These are phyloP conservation scores for Spilosoma lubricipeda DNA, from an alignment of 2,888 invertebrate genomes.

Conservation along the genomic window DNA sequence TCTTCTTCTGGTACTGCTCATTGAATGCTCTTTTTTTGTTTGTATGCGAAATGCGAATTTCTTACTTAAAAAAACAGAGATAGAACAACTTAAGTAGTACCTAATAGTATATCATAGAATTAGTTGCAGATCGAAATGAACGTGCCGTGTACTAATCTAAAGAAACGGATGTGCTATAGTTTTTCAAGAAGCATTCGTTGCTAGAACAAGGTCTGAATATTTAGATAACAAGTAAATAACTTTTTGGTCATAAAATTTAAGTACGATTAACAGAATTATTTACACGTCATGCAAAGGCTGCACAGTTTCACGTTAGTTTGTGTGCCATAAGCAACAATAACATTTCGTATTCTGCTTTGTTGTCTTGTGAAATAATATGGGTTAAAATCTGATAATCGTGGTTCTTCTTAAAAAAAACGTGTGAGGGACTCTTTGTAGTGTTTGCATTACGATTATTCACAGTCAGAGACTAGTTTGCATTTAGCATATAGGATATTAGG, in stretches of 20 bases:
- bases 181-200: neutral
- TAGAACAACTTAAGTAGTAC: too few relatives aligned
- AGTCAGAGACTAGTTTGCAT: too few relatives aligned
- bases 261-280: neutral
- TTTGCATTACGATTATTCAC: neutral
- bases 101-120: neutral
- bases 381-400: neutral
- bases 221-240: neutral
- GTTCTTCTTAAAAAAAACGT: neutral
- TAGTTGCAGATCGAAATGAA: neutral
- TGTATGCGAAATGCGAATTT: too few relatives aligned
- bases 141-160: neutral
- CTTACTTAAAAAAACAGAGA: too few relatives aligned
- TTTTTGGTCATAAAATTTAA: neutral
- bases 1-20: neutral
- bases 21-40: neutral
- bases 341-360: neutral
- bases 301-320: neutral
- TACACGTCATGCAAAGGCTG: neutral
- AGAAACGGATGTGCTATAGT: neutral
- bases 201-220: neutral
- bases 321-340: neutral
- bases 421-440: neutral
- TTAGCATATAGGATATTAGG: too few relatives aligned
- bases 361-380: neutral